Evolutionary conservation across 2,888 invertebrate species (phyloP).

Genomic region (Hecatera dysodea): DNA sequence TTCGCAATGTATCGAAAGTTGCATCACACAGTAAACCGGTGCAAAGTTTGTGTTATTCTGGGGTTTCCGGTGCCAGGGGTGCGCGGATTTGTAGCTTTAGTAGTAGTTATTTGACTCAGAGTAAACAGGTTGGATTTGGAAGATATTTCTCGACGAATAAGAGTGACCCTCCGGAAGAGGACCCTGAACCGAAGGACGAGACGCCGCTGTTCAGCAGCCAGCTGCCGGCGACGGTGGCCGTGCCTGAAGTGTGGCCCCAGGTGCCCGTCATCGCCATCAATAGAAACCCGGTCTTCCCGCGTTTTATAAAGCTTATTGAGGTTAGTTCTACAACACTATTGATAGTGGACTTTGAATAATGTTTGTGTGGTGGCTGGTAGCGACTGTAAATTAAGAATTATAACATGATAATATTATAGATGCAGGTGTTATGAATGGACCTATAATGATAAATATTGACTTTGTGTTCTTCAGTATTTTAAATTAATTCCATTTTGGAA

Average conservation of each 20-base stretch:
- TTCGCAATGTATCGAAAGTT: conserved; percentile 84
- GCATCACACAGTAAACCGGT: conserved; percentile 85
- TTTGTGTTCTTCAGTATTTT: not conserved
- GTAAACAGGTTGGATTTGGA: conserved; percentile 63
- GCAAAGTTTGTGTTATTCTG: conserved; percentile 68
- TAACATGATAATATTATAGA: no score
- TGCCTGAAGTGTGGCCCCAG: conserved; percentile 99
- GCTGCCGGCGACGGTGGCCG: conserved; percentile 96
- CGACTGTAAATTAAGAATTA: not conserved
- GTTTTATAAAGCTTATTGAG: conserved; percentile 99
- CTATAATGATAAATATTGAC: not conserved
- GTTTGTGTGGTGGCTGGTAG: not conserved
- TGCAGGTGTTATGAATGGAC: not conserved
- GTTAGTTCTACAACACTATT: conserved; percentile 81
- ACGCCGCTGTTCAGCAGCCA: conserved; percentile 89
- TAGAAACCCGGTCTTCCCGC: conserved; percentile 98
- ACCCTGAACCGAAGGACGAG: conserved; percentile 81
- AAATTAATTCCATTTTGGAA: not conserved
- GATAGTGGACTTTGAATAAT: not conserved
- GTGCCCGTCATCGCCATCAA: conserved; percentile 98
- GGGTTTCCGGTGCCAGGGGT: conserved; percentile 62
- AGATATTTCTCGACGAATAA: conserved; percentile 83
- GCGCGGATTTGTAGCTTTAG: conserved; percentile 74
- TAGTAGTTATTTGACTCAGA: conserved; percentile 62
- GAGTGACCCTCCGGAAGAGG: conserved; percentile 83